Percentiles rank a stretch among this genome's conserved stretches.
These are phyloP conservation scores for Theretra japonica DNA, from an alignment of 2,888 invertebrate genomes.

Conservation along the genomic window DNA sequence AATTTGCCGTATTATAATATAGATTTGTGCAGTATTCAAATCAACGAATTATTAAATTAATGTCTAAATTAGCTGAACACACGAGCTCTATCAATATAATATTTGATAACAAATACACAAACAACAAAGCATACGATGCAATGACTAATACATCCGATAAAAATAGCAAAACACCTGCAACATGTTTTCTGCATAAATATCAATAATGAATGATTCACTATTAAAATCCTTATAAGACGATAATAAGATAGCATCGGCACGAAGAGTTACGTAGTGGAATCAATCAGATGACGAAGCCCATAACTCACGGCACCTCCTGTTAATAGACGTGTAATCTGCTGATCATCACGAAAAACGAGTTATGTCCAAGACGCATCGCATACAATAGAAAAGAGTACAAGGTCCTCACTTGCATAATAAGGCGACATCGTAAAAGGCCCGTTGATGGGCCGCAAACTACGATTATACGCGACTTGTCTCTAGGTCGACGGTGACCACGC, in stretches of 20 bases:
- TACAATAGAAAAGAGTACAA: conserved; percentile 81
- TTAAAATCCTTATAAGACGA: conserved; percentile 14
- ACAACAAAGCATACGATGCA: neutral
- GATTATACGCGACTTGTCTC: conserved; percentile 40
- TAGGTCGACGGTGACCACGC: conserved; percentile 46
- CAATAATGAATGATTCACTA: neutral
- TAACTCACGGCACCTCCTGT: conserved; percentile 37
- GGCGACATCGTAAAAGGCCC: conserved; percentile 66
- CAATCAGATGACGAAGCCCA: conserved; percentile 34
- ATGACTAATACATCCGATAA: neutral
- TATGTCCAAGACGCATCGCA: conserved; percentile 54
- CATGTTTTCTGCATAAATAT: neutral
- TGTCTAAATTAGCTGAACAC: neutral
- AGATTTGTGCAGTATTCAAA: no score
- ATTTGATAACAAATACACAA: no score
- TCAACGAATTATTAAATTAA: no score
- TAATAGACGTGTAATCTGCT: conserved; percentile 43
- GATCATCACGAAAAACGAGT: conserved; percentile 57
- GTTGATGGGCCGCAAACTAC: conserved; percentile 60
- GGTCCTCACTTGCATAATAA: conserved; percentile 74
- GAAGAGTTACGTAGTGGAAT: conserved; percentile 14
- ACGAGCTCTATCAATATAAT: neutral
- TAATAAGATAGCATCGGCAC: conserved; percentile 16
- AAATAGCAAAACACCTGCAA: conserved; percentile 1
- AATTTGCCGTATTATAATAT: no score